Evolutionary conservation across 2,113 vertebrate genomes (phyloP).

Genomic region (Amazona vittata): DNA sequence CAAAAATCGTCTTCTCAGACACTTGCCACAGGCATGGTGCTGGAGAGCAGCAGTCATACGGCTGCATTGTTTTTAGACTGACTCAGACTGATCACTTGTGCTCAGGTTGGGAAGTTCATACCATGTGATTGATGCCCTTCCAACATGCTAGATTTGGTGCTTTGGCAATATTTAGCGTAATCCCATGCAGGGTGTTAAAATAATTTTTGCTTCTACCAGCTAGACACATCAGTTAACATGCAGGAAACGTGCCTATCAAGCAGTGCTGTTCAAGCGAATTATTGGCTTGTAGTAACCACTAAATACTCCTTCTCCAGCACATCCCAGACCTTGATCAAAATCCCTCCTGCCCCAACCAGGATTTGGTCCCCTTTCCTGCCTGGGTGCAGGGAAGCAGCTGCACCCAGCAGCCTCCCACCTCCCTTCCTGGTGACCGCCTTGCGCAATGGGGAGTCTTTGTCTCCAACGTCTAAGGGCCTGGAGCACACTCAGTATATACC

Average conservation of each 20-base stretch:
- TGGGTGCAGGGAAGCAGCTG: not conserved
- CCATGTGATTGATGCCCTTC: accelerated
- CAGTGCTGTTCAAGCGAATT: not conserved
- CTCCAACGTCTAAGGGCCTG: slow-evolving; percentile 4
- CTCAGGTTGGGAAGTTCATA: not conserved
- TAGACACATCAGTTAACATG: accelerated
- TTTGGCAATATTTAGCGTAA: not conserved
- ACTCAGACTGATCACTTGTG: not conserved
- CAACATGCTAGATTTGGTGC: not conserved
- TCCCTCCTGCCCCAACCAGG: not conserved
- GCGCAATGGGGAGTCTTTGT: not conserved
- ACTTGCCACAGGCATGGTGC: accelerated
- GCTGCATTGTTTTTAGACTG: not conserved
- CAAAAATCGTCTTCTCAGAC: not conserved
- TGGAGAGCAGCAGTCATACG: accelerated
- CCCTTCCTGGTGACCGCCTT: not conserved
- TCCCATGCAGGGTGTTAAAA: not conserved
- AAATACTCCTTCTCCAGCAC: not conserved
- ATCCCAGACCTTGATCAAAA: not conserved
- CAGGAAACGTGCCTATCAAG: not conserved
- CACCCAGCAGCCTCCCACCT: not conserved
- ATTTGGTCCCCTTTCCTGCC: not conserved
- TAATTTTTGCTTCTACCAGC: not conserved
- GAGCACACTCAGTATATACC: slow-evolving; percentile 4
- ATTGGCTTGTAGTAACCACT: not conserved